Evolutionary conservation across 2,888 invertebrate genomes (phyloP).

Genomic region (Theodoxus fluviatilis): DNA sequence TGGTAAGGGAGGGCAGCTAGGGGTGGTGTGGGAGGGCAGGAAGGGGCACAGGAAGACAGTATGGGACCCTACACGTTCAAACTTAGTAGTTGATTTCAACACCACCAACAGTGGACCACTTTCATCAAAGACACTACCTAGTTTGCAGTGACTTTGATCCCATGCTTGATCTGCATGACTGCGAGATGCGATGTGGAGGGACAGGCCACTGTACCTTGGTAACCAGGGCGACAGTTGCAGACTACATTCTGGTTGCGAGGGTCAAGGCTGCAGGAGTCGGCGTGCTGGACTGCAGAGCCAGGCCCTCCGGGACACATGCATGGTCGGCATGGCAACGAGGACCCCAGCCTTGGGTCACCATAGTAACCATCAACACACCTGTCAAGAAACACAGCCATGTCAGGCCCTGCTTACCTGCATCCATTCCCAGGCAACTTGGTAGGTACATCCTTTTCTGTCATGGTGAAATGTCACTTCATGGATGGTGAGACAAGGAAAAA

Average conservation of each 20-base stretch:
- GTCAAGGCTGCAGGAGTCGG: slow-evolving; percentile 86
- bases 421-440: neutral
- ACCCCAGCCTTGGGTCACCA: slow-evolving; percentile 89
- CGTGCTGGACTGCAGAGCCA: slow-evolving; percentile 84
- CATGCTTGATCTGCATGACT: too few relatives aligned
- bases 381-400: slow-evolving; percentile 20
- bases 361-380: slow-evolving; percentile 83
- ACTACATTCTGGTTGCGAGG: slow-evolving; percentile 84
- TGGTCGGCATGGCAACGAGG: slow-evolving; percentile 86
- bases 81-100: too few relatives aligned
- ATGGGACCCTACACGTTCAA: too few relatives aligned
- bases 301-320: slow-evolving; percentile 93
- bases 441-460: too few relatives aligned
- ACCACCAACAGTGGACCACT: too few relatives aligned
- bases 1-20: too few relatives aligned
- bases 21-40: too few relatives aligned
- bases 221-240: slow-evolving; percentile 69
- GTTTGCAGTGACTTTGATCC: neutral
- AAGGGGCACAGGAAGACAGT: too few relatives aligned
- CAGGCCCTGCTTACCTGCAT: neutral
- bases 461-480: too few relatives aligned
- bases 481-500: neutral
- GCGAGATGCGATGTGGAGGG: too few relatives aligned
- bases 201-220: slow-evolving; percentile 44
- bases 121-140: too few relatives aligned